These are phyloP conservation scores for Melanotaenia duboulayi DNA, from an alignment of 2,113 vertebrate species.

Conservation along the genomic window DNA sequence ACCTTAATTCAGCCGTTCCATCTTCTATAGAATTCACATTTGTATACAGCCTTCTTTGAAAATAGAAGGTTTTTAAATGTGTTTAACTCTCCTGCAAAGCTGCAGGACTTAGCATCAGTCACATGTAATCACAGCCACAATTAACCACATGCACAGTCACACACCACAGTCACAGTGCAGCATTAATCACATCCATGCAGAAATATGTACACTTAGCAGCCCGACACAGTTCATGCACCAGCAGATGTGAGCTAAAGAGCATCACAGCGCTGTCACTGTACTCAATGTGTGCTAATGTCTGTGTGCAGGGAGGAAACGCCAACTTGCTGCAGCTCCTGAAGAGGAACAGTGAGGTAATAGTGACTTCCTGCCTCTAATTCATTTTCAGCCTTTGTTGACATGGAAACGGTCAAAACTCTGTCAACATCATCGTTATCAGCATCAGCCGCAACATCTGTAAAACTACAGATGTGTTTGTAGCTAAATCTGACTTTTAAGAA, in stretches of 20 bases:
- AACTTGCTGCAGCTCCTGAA: conserved; percentile 91
- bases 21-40: not conserved
- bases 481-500: not conserved
- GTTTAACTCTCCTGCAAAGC: conserved; percentile 2
- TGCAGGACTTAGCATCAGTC: not conserved
- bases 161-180: conserved; percentile 28
- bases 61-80: conserved; percentile 1
- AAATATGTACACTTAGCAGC: not conserved
- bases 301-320: conserved; percentile 88
- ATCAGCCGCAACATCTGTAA: conserved; percentile 1
- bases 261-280: not conserved
- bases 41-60: not conserved
- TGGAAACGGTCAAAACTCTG: conserved; percentile 54
- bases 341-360: conserved; percentile 94
- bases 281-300: conserved; percentile 68
- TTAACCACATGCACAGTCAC: conserved; percentile 1
- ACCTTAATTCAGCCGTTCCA: not conserved
- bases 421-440: conserved; percentile 1
- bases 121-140: conserved; percentile 14
- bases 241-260: not conserved
- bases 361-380: conserved; percentile 46
- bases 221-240: not conserved
- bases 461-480: not conserved
- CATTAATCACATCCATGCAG: conserved; percentile 35
- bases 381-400: conserved; percentile 37